A percentile compares a stretch with the other conserved stretches of the same genome.
Conservation (phyloP, 1,140 invertebrate genomes). For the Nomia melanderi region DNA sequence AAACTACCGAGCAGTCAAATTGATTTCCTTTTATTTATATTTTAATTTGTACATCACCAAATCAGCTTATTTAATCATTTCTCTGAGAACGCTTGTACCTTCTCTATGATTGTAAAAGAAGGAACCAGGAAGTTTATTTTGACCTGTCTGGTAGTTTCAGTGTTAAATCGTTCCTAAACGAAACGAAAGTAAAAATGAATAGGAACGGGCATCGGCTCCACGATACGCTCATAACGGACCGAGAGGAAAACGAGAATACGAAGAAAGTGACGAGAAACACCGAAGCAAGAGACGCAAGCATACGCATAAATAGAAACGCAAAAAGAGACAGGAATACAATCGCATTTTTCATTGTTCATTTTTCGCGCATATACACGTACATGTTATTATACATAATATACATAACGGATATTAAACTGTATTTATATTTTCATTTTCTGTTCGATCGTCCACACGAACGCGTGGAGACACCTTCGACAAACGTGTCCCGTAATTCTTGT, state of each 20-base stretch:
- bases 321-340: no score
- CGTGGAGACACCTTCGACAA: constrained; percentile 37
- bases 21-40: no score
- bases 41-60: no score
- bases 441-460: constrained; percentile 27
- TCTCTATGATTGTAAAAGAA: no score
- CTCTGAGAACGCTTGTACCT: no score
- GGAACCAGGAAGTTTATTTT: no score
- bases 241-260: constrained; percentile 56
- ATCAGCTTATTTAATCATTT: no score
- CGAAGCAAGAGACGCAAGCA: background rate
- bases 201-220: constrained; percentile 13
- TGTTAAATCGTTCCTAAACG: constrained; percentile 19
- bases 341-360: constrained; percentile 29
- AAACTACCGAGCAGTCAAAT: no score
- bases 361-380: constrained; percentile 8
- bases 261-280: constrained; percentile 29
- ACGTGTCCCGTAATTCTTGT: constrained; percentile 54
- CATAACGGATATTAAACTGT: background rate
- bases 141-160: no score
- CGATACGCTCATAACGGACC: constrained; percentile 14
- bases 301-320: no score
- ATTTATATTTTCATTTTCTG: constrained; percentile 27
- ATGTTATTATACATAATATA: constrained; percentile 1
- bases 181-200: constrained; percentile 3